Evolutionary conservation across 2,888 invertebrate species (phyloP).

Genomic region (Xylota sylvarum): DNA sequence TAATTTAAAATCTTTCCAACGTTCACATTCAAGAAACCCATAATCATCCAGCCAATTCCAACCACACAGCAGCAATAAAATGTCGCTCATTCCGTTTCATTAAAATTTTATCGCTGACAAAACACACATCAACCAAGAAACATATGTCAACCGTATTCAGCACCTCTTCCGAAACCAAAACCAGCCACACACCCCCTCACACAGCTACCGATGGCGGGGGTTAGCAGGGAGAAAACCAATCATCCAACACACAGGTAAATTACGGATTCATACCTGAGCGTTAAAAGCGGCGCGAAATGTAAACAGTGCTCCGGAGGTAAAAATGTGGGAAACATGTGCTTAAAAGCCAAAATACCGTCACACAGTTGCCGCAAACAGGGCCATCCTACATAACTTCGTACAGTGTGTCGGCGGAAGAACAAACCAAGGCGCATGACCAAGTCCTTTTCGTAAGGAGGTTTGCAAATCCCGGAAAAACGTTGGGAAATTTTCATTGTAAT

Average conservation of each 20-base stretch:
- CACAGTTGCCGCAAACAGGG: constrained; percentile 21
- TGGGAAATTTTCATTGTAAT: constrained; percentile 27
- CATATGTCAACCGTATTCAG: constrained; percentile 58
- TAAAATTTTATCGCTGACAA: constrained; percentile 54
- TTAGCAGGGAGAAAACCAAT: constrained; percentile 32
- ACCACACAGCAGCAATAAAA: constrained; percentile 61
- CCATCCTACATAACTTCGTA: constrained; percentile 28
- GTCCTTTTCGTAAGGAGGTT: not conserved
- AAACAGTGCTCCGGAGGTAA: constrained; percentile 41
- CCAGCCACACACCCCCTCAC: constrained; percentile 1
- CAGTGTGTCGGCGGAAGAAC: not conserved
- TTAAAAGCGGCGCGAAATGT: constrained; percentile 56
- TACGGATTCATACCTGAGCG: constrained; percentile 39
- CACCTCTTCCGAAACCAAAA: constrained; percentile 29
- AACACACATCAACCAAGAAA: constrained; percentile 49
- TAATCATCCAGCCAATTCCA: constrained; percentile 28
- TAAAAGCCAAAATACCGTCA: constrained; percentile 49
- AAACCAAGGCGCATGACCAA: constrained; percentile 40
- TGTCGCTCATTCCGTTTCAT: constrained; percentile 66
- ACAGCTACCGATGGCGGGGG: not conserved
- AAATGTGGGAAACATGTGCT: constrained; percentile 67
- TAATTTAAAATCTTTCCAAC: constrained; percentile 28
- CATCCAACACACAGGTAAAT: constrained; percentile 42
- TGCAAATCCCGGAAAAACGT: constrained; percentile 5
- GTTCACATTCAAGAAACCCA: not conserved